Evolutionary conservation across 1,140 invertebrate species (phyloP).

Genomic region (Calliphora vicina): DNA sequence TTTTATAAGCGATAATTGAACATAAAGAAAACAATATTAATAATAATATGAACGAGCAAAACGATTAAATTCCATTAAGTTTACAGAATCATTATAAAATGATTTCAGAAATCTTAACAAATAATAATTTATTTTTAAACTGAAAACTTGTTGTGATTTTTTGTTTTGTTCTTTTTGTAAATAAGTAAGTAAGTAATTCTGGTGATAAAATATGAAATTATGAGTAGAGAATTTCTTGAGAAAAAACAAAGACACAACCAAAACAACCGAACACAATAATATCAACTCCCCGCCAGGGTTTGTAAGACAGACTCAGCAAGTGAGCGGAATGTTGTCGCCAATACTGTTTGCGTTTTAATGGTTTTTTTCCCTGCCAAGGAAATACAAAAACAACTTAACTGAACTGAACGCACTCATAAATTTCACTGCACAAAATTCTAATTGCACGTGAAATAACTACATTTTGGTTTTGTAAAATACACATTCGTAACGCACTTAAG

Average conservation of each 20-base stretch:
- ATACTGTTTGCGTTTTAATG: background rate
- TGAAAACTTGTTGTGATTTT: background rate
- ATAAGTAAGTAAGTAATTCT: background rate
- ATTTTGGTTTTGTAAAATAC: background rate
- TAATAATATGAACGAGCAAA: no score
- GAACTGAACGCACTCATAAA: background rate
- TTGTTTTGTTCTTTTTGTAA: background rate
- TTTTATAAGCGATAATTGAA: background rate
- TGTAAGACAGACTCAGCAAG: conserved; percentile 30
- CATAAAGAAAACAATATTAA: background rate
- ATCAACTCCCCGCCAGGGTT: background rate
- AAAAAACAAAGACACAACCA: background rate
- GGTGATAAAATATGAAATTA: conserved; percentile 20
- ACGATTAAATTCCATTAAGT: background rate
- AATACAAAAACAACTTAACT: background rate
- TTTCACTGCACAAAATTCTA: background rate
- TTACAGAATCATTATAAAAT: background rate
- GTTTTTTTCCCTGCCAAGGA: background rate
- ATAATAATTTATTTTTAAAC: background rate
- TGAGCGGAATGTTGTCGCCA: conserved; percentile 36
- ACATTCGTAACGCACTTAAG: background rate
- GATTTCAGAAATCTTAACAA: background rate
- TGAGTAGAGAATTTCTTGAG: conserved; percentile 9
- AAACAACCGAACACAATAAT: background rate
- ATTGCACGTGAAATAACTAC: background rate